Evolutionary conservation across 30 jellyfish, hydroid and myxozoan species (phyloP).

Genomic region (Aurelia sp.): DNA sequence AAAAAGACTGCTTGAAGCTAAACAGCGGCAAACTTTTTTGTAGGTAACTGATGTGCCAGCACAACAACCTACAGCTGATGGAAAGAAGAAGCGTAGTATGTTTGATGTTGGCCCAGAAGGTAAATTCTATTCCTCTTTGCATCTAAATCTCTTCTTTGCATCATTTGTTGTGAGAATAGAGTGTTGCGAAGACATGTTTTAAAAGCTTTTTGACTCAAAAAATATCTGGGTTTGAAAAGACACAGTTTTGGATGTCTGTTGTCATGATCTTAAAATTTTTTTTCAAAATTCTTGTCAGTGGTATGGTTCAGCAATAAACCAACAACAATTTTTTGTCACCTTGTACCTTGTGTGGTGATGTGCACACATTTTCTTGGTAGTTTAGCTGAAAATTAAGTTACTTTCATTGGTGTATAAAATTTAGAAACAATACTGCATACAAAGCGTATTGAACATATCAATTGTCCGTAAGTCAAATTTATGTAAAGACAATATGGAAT

Average conservation of each 20-base stretch:
- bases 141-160: neutral
- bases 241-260: neutral
- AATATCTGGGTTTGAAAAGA: neutral
- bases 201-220: neutral
- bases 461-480: no score
- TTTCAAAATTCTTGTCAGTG: no score
- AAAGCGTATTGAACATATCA: no score
- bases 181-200: neutral
- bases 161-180: neutral
- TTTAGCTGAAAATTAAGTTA: no score
- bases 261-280: neutral
- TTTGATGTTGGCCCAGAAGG: conserved; percentile 99
- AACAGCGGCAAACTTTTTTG: neutral
- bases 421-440: no score
- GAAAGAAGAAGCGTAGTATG: conserved; percentile 86
- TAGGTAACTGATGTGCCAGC: conserved; percentile 3
- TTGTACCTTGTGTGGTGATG: no score
- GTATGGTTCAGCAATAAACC: no score
- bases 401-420: no score
- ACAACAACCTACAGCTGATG: neutral
- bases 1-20: no score
- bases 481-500: no score
- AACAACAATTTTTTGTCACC: no score
- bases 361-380: no score
- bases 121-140: neutral